A percentile compares a stretch with the other conserved stretches of the same genome.
Evolutionary conservation across 1,140 invertebrate species (phyloP).

Genomic region (Pseudomyrmex gracilis): DNA sequence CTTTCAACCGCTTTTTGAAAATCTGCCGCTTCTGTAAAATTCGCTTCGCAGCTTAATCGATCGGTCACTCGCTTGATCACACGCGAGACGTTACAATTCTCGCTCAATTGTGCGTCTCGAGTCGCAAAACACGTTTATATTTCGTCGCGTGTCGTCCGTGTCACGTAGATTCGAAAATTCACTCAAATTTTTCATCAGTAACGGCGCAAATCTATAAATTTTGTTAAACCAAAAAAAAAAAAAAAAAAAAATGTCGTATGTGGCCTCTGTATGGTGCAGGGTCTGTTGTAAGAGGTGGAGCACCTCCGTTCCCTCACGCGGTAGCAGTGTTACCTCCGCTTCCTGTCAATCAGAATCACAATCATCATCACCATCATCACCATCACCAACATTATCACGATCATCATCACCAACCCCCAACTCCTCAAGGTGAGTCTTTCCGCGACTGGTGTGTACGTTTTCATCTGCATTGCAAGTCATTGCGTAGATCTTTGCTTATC

Average conservation of each 20-base stretch:
- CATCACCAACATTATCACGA: conserved; percentile 81
- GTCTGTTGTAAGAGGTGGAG: conserved; percentile 81
- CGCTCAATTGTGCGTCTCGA: neutral
- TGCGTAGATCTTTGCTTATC: conserved; percentile 15
- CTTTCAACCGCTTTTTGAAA: conserved; percentile 36
- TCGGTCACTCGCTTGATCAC: conserved; percentile 23
- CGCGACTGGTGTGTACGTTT: conserved; percentile 64
- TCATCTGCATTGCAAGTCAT: conserved; percentile 7
- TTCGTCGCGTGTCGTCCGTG: neutral
- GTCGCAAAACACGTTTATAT: neutral
- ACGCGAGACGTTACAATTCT: conserved; percentile 19
- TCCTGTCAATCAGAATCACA: conserved; percentile 83
- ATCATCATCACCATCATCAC: conserved; percentile 79
- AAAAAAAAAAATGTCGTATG: conserved; percentile 69
- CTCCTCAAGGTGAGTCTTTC: conserved; percentile 85
- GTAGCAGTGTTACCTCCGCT: conserved; percentile 89
- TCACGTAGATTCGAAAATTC: neutral
- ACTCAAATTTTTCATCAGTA: conserved; percentile 8
- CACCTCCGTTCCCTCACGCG: conserved; percentile 87
- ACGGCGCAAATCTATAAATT: conserved; percentile 55
- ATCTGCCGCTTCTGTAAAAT: conserved; percentile 33
- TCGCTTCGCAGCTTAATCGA: conserved; percentile 41
- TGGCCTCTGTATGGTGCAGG: conserved; percentile 84
- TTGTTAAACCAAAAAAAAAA: conserved; percentile 48
- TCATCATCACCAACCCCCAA: conserved; percentile 85